Evolutionary conservation across 2,113 vertebrate species (phyloP).

Genomic region (Scophthalmus maximus): DNA sequence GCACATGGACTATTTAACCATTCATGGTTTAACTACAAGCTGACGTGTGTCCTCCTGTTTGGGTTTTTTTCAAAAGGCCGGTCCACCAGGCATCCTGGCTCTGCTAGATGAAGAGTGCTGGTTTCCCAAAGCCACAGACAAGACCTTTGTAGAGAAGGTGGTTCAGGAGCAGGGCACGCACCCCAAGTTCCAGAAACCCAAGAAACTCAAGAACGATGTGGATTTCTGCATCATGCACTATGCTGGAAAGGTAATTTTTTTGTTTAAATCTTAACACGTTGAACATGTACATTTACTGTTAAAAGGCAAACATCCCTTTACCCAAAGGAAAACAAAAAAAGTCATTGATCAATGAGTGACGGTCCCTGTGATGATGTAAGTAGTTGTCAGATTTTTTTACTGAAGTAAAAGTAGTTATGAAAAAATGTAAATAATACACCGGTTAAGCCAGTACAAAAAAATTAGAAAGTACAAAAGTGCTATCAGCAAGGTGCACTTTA

Average conservation of each 20-base stretch:
- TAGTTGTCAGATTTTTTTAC: too few relatives aligned
- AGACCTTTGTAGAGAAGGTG: slow-evolving; percentile 97
- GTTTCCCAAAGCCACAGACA: slow-evolving; percentile 99
- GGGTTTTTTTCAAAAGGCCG: slow-evolving; percentile 84
- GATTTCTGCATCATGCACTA: slow-evolving; percentile 98
- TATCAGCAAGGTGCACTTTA: too few relatives aligned
- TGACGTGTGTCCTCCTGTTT: not conserved
- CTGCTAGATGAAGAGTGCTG: slow-evolving; percentile 98
- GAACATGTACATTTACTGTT: not conserved
- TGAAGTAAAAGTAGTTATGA: too few relatives aligned
- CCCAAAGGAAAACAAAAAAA: too few relatives aligned
- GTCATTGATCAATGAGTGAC: too few relatives aligned
- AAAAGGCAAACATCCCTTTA: not conserved
- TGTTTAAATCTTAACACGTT: not conserved
- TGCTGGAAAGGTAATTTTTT: slow-evolving; percentile 90
- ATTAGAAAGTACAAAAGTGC: too few relatives aligned
- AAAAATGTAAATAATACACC: too few relatives aligned
- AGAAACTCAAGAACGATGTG: slow-evolving; percentile 95
- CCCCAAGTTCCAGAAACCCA: slow-evolving; percentile 96
- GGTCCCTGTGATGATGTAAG: too few relatives aligned
- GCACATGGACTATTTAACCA: not conserved
- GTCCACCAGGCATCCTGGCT: slow-evolving; percentile 94
- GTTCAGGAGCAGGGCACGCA: slow-evolving; percentile 94
- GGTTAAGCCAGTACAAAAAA: too few relatives aligned
- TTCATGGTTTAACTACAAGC: not conserved